Base-by-base conservation (phyloP, 2,113 vertebrate genomes). In the Geococcyx californianus region DNA sequence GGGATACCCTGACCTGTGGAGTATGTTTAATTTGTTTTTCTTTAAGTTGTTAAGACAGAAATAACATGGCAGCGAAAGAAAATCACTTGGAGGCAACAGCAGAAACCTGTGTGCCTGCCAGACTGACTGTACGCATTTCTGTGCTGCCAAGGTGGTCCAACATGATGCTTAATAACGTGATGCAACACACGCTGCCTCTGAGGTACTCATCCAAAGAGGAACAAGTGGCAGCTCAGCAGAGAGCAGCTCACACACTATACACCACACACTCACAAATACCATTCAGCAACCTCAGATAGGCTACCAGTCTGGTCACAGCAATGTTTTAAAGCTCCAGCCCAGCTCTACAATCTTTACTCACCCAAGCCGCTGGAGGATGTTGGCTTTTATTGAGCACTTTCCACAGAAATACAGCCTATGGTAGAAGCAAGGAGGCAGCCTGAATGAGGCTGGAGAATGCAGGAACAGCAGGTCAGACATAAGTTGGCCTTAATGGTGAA, bases 21-120 rank as follows among this genome's bases (percentile, higher is more conserved):
- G n/a, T 29, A 69, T 31, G 1, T 5, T 67, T 66, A 23, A 29
- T 84, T 84, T 87, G 25, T 36, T 89, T 56, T 89, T 59, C 21
- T 74, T 90, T 60, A 68, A 89, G 67, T 31, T 84, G 31, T 59
- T 88, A 60, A 77, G 54, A 86, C 58, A 88, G 55, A 73, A 93
- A 56, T 38, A 92, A 73, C 34, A 49, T 0, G 1, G n/a, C 34
- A 95, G 14, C 6, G 59, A 73, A 85, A 80, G 10, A 9, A 19
- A 66, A 31, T 33, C 75, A 55, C 67, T 56, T 56, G 44, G 49
- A 92, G 24, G 45, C 40, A 60, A 52, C 10, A 76, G 59, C 12
- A 14, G 62, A 42, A 92, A 47, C 16, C 7, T 16, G 13, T 0
- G 0, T 28, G 28, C 14, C 47, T 63, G 42, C 13, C 78, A 75